Conservation (phyloP, 2,113 vertebrate species). For the Pseudolaguvia tuberculata region DNA sequence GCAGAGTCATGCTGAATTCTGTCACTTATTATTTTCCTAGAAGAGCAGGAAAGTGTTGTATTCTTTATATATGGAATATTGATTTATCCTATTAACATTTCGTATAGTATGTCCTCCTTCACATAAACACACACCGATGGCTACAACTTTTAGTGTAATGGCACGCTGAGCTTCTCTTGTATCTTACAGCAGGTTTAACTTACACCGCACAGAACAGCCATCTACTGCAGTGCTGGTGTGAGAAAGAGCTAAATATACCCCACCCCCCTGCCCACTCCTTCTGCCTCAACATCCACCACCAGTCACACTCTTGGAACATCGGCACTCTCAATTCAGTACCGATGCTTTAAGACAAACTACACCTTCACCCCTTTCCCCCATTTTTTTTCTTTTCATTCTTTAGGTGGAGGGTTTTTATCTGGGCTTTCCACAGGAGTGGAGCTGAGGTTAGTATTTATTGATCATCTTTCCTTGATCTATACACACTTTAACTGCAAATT, state of each 20-base stretch:
- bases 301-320: slow-evolving; percentile 59
- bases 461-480: slow-evolving; percentile 23
- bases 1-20: background rate
- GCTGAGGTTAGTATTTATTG: slow-evolving; percentile 65
- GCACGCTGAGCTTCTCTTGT: slow-evolving; percentile 4
- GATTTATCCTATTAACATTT: no score
- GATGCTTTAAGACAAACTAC: slow-evolving; percentile 62
- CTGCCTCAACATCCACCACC: slow-evolving; percentile 64
- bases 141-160: slow-evolving; percentile 3
- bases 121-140: background rate
- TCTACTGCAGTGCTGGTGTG: slow-evolving; percentile 62
- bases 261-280: slow-evolving; percentile 46
- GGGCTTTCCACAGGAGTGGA: slow-evolving; percentile 55
- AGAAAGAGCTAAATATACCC: slow-evolving; percentile 68
- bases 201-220: slow-evolving; percentile 55
- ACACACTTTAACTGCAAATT: slow-evolving; percentile 1
- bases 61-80: background rate
- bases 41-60: background rate
- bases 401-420: slow-evolving; percentile 41
- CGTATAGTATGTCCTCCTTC: background rate
- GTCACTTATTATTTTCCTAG: background rate
- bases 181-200: slow-evolving; percentile 38
- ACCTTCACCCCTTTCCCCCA: slow-evolving; percentile 30
- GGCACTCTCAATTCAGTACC: slow-evolving; percentile 58
- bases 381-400: slow-evolving; percentile 42